Evolutionary conservation across 2,113 vertebrate species (phyloP), one percentile per base, ranked within the genome.

Genomic region (Tupaia tana): DNA sequence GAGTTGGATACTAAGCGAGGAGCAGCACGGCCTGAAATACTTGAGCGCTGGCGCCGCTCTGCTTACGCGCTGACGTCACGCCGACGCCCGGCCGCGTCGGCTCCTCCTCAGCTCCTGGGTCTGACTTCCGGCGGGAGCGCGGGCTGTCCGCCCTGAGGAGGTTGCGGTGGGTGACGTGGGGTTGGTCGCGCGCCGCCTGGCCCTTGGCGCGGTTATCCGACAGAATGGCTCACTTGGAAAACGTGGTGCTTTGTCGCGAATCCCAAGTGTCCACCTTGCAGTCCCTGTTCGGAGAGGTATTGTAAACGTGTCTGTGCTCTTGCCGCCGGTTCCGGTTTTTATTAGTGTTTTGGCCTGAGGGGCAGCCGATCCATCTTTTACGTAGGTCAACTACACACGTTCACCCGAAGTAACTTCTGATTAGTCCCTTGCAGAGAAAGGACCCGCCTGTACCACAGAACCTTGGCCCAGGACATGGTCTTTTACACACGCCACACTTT

Each of bases 221-320:
- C 80, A 97, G 86, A 3, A 98, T 99, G 95, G 97, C 94, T 73
- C 97, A 9, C 0, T 52, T 99, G 95, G 98, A 98, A n/a, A 98
- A 98, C 94, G 25, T 97, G 94, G 97, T 99, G 94, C 98, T 99
- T 7, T 99, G 99, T 97, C 98, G 99, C 74, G 99, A 99, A 74
- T 87, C 98, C 20, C 99, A 99, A 58, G 98, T 99, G 11, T 98
- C 98, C 67, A 94, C 90, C 22, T 91, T 99, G 97, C 97, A 99
- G 95, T 98, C 99, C 0, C 75, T 99, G 66, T 99, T 99, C 98
- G 99, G 99, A 93, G 98, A 99, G 99, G 99, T 99, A 97, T 85
- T 85, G 93, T 88, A 67, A 11, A 66, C 22, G 14, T 16, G n/a
- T 79, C 15, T 29, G 11, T 20, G 74, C 56, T 66, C 34, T 16